These are phyloP conservation scores for Brenthis ino DNA, from an alignment of 2,888 invertebrate species.

Conservation along the genomic window DNA sequence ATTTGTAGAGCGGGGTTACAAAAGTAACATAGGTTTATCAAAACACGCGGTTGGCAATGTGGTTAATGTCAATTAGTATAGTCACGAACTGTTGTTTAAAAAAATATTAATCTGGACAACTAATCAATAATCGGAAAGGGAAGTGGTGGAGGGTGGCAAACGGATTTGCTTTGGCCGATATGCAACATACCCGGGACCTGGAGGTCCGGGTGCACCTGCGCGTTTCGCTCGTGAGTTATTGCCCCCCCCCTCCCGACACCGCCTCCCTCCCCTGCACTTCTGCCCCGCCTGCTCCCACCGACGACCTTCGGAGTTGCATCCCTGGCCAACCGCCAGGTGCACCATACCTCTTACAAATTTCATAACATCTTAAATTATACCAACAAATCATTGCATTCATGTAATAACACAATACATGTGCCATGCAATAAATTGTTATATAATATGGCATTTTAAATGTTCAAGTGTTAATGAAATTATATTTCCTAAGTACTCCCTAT, in stretches of 20 bases:
- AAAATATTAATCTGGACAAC: slow-evolving; percentile 9
- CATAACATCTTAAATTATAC: slow-evolving; percentile 46
- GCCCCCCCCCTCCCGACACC: slow-evolving; percentile 47
- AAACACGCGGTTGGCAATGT: slow-evolving; percentile 38
- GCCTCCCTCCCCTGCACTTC: slow-evolving; percentile 39
- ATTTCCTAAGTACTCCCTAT: slow-evolving; percentile 10
- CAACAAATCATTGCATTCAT: slow-evolving; percentile 36
- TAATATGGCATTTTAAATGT: slow-evolving; percentile 12
- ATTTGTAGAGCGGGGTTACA: not conserved
- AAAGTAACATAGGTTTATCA: slow-evolving; percentile 12
- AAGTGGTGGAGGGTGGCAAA: slow-evolving; percentile 29
- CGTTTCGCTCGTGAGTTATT: slow-evolving; percentile 60
- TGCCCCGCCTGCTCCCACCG: slow-evolving; percentile 40
- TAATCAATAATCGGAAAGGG: slow-evolving; percentile 29
- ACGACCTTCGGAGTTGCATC: slow-evolving; percentile 73
- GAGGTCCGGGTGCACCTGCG: slow-evolving; percentile 70
- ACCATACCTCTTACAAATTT: slow-evolving; percentile 48
- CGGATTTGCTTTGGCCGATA: slow-evolving; percentile 33
- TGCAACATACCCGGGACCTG: slow-evolving; percentile 39
- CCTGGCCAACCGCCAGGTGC: slow-evolving; percentile 67
- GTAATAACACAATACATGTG: not conserved
- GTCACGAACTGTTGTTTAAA: slow-evolving; percentile 7
- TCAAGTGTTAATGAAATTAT: slow-evolving; percentile 6
- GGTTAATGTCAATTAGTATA: slow-evolving; percentile 36
- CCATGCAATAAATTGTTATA: slow-evolving; percentile 14